Evolutionary conservation across 2,797 vertebrate species (phyloP).

Genomic region (Caiman crocodilus): DNA sequence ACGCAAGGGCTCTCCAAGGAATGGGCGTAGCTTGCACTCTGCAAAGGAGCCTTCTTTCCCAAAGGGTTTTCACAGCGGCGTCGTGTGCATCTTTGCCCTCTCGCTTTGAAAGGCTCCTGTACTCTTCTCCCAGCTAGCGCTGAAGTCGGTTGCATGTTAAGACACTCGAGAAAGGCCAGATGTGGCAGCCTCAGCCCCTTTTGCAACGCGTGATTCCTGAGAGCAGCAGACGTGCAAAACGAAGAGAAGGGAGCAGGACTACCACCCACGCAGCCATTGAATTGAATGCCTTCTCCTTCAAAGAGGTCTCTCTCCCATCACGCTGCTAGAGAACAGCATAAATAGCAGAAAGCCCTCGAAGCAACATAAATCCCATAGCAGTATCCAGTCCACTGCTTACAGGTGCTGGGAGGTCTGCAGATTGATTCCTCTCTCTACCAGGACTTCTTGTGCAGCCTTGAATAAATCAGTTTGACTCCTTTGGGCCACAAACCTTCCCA

Average conservation of each 20-base stretch:
- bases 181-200: not conserved
- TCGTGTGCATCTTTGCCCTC: not conserved
- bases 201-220: not conserved
- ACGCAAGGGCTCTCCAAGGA: not conserved
- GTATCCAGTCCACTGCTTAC: rapidly evolving
- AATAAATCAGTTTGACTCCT: conserved; percentile 10
- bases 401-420: not conserved
- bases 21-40: not conserved
- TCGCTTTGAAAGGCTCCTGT: not conserved
- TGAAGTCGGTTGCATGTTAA: not conserved
- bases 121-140: not conserved
- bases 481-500: not conserved
- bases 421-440: not conserved
- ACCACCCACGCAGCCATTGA: not conserved
- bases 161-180: too few species aligned
- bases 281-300: not conserved
- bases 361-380: rapidly evolving
- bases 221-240: rapidly evolving
- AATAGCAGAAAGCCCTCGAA: not conserved
- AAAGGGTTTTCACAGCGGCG: not conserved
- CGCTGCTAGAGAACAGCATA: not conserved
- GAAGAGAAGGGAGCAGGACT: not conserved
- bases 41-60: not conserved
- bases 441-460: rapidly evolving
- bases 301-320: not conserved